Evolutionary conservation across 2,888 invertebrate genomes (phyloP).

Genomic region (Protonemura montana): DNA sequence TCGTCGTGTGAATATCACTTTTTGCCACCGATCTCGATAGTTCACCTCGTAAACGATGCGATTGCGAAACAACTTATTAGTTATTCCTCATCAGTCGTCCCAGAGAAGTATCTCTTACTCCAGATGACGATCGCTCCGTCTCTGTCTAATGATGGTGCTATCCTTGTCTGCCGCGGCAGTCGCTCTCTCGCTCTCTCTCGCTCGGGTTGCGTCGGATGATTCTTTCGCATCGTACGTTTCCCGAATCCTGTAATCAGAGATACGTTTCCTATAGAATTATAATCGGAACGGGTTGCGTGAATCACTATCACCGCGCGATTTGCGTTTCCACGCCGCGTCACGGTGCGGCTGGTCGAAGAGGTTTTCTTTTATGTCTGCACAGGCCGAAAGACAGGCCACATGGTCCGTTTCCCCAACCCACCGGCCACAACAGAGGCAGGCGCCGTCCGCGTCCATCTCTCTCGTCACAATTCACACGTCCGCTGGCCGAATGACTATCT

Average conservation of each 20-base stretch:
- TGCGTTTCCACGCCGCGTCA: neutral
- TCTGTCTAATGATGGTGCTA: constrained; percentile 18
- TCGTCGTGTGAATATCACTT: neutral
- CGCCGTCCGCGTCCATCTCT: constrained; percentile 18
- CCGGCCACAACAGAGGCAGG: neutral
- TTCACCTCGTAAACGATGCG: constrained; percentile 14
- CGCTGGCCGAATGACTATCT: neutral
- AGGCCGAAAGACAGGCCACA: neutral
- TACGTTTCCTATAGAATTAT: constrained; percentile 34
- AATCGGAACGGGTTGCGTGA: neutral
- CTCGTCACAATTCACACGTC: constrained; percentile 34
- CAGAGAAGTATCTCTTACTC: neutral
- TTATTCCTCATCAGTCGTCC: neutral
- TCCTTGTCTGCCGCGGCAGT: neutral
- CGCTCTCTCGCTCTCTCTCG: constrained; percentile 17
- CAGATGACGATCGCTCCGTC: constrained; percentile 16
- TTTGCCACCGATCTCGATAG: neutral
- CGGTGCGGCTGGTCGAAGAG: neutral
- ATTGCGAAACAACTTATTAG: neutral
- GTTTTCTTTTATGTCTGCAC: neutral
- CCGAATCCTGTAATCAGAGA: constrained; percentile 38
- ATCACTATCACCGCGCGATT: neutral
- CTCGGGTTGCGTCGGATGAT: neutral
- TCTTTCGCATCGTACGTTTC: neutral
- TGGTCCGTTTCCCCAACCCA: neutral